Conservation (phyloP, 2,113 vertebrate species). For the Paradoxurus hermaphroditus region DNA sequence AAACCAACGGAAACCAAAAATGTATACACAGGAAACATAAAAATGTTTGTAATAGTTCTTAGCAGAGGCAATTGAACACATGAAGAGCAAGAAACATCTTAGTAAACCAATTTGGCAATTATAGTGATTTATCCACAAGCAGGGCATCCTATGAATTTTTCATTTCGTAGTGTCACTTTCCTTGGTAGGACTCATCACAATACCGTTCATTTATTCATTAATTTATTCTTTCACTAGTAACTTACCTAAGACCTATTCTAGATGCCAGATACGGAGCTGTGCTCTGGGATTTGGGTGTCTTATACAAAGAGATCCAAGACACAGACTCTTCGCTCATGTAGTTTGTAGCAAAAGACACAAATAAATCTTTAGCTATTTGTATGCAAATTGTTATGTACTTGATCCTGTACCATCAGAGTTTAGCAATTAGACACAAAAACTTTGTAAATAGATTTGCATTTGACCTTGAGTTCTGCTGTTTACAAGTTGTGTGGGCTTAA, state of each 20-base stretch:
- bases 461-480: background rate
- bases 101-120: background rate
- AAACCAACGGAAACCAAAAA: constrained; percentile 6
- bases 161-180: background rate
- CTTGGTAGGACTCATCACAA: background rate
- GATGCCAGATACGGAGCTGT: background rate
- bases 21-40: background rate
- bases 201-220: background rate
- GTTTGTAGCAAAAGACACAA: background rate
- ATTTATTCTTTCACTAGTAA: background rate
- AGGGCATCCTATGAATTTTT: background rate
- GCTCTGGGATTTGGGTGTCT: background rate
- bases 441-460: background rate
- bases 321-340: background rate
- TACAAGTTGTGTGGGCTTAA: background rate
- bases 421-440: background rate
- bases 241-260: background rate
- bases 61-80: background rate
- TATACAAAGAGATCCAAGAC: background rate
- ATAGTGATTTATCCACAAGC: background rate
- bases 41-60: background rate
- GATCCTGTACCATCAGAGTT: background rate
- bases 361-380: background rate
- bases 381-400: background rate
- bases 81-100: background rate